Evolutionary conservation across 1,140 invertebrate genomes (phyloP), one percentile per base, ranked within the genome.

Genomic region (Procambarus virginalis): DNA sequence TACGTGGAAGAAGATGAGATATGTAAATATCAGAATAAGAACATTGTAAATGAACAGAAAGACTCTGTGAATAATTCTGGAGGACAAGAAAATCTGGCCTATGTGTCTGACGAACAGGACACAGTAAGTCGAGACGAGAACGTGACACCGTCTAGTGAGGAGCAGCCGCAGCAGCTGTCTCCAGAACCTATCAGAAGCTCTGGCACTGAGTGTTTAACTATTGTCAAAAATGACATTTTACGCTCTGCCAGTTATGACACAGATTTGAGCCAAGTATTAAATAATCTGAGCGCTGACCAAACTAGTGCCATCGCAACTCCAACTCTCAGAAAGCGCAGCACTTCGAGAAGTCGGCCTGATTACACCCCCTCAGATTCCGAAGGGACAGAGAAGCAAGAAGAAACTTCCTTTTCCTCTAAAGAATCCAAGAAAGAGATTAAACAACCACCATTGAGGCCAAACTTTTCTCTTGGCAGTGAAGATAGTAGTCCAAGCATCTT

Each of bases 311-410:
- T 49, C 34, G 3, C 81, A 9, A 17, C 80, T 3, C 87, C 84
- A 58, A 89, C 81, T 17, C 81, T 89, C 20, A 89, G 87, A 51
- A 89, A 89, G 75, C 68, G 87, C 6, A 89, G 87, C 87, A 70
- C 75, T 17, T 89, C 87, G 9, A 75, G 81, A 48, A 81, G 87
- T n/a, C 80, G 87, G 22, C 81, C 80, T 5, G 81, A 78, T 3
- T 45, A 34, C 78, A n/a, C 58, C 6, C 60, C 60, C 6, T 78
- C 46, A 4, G 75, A 86, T 20, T 45, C 49, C 4, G 48, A n/a
- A 45, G 68, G 51, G 8, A 76, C 22, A 22, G 79, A 81, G 51
- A 81, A 58, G 22, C 79, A 81, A 51, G 55, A 75, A 48, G 73
- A 86, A 8, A 78, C 84, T 2, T 86, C 84, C 20, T 73, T 86